Evolutionary conservation across 2,113 vertebrate species (phyloP).

Genomic region (Microcebus griseorufus): DNA sequence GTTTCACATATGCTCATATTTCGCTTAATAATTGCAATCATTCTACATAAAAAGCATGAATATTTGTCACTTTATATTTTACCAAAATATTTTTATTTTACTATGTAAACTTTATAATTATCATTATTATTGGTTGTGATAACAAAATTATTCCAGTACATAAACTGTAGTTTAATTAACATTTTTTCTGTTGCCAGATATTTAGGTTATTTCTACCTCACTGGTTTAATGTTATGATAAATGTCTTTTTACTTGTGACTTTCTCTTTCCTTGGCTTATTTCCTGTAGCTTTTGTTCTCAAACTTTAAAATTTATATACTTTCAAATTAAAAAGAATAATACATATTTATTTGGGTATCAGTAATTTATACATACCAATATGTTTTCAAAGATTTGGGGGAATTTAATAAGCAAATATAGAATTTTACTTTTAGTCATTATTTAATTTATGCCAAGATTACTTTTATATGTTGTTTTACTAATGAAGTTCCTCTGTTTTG

Average conservation of each 20-base stretch:
- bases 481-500: neutral
- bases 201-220: neutral
- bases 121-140: neutral
- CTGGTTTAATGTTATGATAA: neutral
- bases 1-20: neutral
- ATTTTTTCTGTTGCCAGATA: neutral
- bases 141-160: neutral
- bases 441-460: neutral
- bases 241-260: neutral
- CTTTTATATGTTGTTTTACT: neutral
- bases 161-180: neutral
- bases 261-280: neutral
- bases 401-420: neutral
- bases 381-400: neutral
- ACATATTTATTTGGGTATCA: neutral
- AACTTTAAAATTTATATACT: constrained; percentile 16
- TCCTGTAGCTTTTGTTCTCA: neutral
- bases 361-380: neutral
- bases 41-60: neutral
- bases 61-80: neutral
- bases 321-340: neutral
- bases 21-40: neutral
- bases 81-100: neutral
- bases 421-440: neutral
- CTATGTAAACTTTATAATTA: neutral